phyloP scores from a whole-genome alignment of 2,888 invertebrate species.

The Sesamia inferens region DNA sequence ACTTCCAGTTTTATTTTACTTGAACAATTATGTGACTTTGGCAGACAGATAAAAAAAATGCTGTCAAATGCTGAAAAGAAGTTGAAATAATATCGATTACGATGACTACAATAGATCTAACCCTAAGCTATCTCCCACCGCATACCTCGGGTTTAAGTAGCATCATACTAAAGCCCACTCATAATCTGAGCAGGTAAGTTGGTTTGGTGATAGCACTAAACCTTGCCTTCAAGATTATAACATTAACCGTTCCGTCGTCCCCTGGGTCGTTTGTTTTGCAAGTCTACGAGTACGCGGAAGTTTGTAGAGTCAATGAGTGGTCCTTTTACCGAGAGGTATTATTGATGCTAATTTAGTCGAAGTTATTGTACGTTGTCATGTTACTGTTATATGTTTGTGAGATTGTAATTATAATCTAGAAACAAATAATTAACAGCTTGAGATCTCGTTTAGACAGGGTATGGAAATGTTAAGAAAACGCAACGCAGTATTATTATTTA shows the following conservation, averaged over 20 bases:
- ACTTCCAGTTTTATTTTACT: not conserved
- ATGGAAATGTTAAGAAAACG: not conserved
- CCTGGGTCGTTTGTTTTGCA: constrained; percentile 49
- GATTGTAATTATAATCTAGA: not conserved
- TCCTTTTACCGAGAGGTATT: constrained; percentile 20
- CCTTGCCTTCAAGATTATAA: constrained; percentile 54
- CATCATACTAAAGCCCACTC: constrained; percentile 19
- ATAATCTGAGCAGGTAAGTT: constrained; percentile 36
- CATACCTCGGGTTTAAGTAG: constrained; percentile 29
- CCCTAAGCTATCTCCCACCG: not conserved
- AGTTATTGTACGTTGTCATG: constrained; percentile 4
- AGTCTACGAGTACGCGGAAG: constrained; percentile 38
- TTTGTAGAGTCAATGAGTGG: constrained; percentile 37
- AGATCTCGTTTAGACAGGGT: not conserved
- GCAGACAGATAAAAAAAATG: not conserved
- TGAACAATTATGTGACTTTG: not conserved
- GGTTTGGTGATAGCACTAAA: constrained; percentile 47
- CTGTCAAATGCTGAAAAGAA: not conserved
- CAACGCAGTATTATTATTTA: not conserved
- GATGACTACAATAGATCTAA: not conserved
- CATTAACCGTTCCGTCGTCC: constrained; percentile 51
- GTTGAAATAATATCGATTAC: not conserved
- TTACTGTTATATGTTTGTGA: not conserved
- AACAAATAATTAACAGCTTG: not conserved
- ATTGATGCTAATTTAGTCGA: constrained; percentile 30